Evolutionary conservation across 2,888 invertebrate genomes (phyloP).

Genomic region (Nematopogon swammerdamellus): DNA sequence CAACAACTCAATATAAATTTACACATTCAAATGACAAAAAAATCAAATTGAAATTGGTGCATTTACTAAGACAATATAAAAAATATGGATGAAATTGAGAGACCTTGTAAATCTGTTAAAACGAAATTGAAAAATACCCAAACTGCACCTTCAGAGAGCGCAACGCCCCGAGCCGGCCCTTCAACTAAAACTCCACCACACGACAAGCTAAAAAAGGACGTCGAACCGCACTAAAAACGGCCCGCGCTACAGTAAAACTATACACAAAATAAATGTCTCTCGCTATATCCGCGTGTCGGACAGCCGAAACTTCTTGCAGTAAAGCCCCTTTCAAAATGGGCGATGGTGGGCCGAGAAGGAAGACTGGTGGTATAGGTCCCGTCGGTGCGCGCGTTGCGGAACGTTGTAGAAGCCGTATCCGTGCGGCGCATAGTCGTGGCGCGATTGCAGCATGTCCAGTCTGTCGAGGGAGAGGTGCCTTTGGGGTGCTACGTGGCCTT

Average conservation of each 20-base stretch:
- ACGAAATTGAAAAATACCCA: too few relatives aligned
- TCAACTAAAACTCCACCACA: slow-evolving; percentile 18
- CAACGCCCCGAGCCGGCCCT: slow-evolving; percentile 9
- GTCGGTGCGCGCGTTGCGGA: slow-evolving; percentile 28
- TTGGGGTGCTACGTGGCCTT: slow-evolving; percentile 26
- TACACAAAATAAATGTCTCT: not conserved
- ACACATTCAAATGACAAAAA: too few relatives aligned
- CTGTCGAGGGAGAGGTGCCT: slow-evolving; percentile 50
- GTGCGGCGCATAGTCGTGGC: slow-evolving; percentile 30
- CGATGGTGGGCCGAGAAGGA: slow-evolving; percentile 41
- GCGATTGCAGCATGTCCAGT: slow-evolving; percentile 42
- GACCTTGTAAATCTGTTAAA: too few relatives aligned
- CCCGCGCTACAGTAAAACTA: not conserved
- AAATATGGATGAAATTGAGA: too few relatives aligned
- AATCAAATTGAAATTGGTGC: too few relatives aligned
- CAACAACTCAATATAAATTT: too few relatives aligned
- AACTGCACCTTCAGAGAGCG: not conserved
- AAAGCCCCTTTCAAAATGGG: slow-evolving; percentile 53
- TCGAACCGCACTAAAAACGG: slow-evolving; percentile 18
- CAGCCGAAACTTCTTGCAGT: slow-evolving; percentile 49
- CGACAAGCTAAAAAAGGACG: slow-evolving; percentile 27
- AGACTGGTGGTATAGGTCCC: slow-evolving; percentile 38
- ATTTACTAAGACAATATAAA: too few relatives aligned
- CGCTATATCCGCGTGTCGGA: slow-evolving; percentile 44
- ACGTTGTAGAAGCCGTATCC: slow-evolving; percentile 25